Evolutionary conservation across 1,140 invertebrate species (phyloP), one percentile per base, ranked within the genome.

Genomic region (Aphelenchoides fujianensis): DNA sequence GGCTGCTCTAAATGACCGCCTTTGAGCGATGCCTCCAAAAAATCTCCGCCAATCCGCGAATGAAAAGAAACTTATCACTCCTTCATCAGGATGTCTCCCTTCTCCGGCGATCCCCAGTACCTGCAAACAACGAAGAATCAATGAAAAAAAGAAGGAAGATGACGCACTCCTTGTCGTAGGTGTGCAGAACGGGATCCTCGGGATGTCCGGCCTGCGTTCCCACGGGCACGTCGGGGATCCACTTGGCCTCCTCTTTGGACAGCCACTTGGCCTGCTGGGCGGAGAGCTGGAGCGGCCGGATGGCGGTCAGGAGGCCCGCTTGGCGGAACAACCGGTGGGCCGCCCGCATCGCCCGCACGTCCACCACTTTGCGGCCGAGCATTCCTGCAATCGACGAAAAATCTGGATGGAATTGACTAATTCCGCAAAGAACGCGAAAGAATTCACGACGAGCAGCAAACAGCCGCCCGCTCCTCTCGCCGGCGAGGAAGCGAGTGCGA

Each of bases 111-210:
- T 3, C 70, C 70, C 7, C 30, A 7, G 36, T 71, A 71, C n/a
- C n/a, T n/a, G n/a, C n/a, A n/a, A n/a, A n/a, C n/a, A n/a, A n/a
- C n/a, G n/a, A n/a, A n/a, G n/a, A n/a, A n/a, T n/a, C n/a, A n/a
- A n/a, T n/a, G n/a, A n/a, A n/a, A n/a, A n/a, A n/a, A n/a, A n/a
- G n/a, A n/a, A n/a, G n/a, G n/a, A n/a, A n/a, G n/a, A n/a, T n/a
- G n/a, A n/a, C n/a, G n/a, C n/a, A n/a, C 23, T 48, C 23, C 9
- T 7, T 30, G 41, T 71, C 70, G 32, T 71, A 72, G n/a, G 70
- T 71, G 34, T 71, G 31, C 12, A 16, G n/a, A 16, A 54, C 70
- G 23, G 70, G 70, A 71, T 71, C 70, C 52, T 71, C 63, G 3
- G 71, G 31, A 71, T 71, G 62, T 28, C 70, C 70, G 32, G 30